These are phyloP conservation scores for Aphelenchoides besseyi DNA, from an alignment of 1,140 invertebrate genomes.

Conservation along the genomic window DNA sequence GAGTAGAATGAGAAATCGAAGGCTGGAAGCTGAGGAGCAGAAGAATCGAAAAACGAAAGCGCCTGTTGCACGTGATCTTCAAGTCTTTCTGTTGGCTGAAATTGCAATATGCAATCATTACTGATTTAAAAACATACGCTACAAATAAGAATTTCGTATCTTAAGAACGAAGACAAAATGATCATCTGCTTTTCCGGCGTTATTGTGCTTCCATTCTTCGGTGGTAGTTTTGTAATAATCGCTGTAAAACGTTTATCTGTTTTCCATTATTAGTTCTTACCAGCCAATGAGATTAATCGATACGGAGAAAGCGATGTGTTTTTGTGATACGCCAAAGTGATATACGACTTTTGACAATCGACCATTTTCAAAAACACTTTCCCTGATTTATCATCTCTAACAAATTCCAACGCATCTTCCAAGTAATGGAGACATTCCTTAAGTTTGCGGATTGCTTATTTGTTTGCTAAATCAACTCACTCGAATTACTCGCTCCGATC, in stretches of 20 bases:
- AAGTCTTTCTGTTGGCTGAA: conserved; percentile 24
- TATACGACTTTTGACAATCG: conserved; percentile 10
- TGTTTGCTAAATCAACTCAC: conserved; percentile 5
- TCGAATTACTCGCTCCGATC: background rate
- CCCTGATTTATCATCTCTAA: background rate
- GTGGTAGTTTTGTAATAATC: background rate
- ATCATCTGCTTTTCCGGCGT: background rate
- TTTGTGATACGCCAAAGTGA: conserved; percentile 33
- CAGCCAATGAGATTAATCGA: conserved; percentile 21
- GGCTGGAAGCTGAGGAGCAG: conserved; percentile 8
- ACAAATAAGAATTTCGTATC: conserved; percentile 27
- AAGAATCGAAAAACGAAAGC: conserved; percentile 21
- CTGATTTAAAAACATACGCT: conserved; percentile 12
- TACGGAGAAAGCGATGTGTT: conserved; percentile 24
- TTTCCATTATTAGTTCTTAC: conserved; percentile 17
- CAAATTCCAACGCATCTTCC: conserved; percentile 3
- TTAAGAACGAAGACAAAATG: conserved; percentile 16
- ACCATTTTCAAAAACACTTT: background rate
- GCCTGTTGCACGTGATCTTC: conserved; percentile 11
- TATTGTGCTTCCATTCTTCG: background rate
- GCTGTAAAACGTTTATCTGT: background rate
- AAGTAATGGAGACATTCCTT: background rate
- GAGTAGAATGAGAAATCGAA: conserved; percentile 26
- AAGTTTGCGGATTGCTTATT: background rate
- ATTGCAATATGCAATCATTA: background rate